These are phyloP conservation scores for Cyclina sinensis DNA, from an alignment of 1,140 invertebrate species.

Conservation along the genomic window DNA sequence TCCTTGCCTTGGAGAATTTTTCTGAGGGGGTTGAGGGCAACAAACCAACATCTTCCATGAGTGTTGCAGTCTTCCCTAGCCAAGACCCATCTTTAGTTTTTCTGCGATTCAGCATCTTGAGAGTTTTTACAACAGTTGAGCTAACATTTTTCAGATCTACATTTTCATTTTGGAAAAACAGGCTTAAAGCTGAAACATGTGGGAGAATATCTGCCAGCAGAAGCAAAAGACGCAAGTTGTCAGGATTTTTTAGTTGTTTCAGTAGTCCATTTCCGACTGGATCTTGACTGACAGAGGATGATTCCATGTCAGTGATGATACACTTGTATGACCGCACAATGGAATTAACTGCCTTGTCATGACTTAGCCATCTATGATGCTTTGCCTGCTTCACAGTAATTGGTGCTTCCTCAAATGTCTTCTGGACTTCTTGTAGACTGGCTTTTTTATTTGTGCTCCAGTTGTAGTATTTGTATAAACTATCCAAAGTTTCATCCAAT, in stretches of 20 bases:
- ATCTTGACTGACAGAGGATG: not conserved
- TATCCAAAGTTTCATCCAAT: conserved; percentile 40
- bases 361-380: conserved; percentile 49
- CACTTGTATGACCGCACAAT: conserved; percentile 28
- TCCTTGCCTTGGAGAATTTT: not conserved
- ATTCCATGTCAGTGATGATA: conserved; percentile 56
- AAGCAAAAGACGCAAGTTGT: conserved; percentile 12
- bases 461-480: conserved; percentile 64
- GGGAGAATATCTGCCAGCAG: conserved; percentile 54
- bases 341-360: conserved; percentile 54
- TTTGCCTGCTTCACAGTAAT: conserved; percentile 25
- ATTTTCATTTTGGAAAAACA: conserved; percentile 52
- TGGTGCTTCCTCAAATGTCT: conserved; percentile 42
- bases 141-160: conserved; percentile 17
- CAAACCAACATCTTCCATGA: not conserved
- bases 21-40: not conserved
- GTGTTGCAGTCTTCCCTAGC: conserved; percentile 20
- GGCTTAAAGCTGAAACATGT: conserved; percentile 50
- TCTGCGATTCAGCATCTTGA: conserved; percentile 15
- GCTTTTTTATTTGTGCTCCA: conserved; percentile 51
- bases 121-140: too few relatives aligned
- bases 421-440: conserved; percentile 33
- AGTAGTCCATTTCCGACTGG: conserved; percentile 50
- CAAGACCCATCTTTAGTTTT: conserved; percentile 12
- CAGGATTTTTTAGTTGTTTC: conserved; percentile 49